A percentile compares a stretch with the other conserved stretches of the same genome.
Conservation (phyloP, 2,797 vertebrate species). For the Xenentodon cancila region DNA sequence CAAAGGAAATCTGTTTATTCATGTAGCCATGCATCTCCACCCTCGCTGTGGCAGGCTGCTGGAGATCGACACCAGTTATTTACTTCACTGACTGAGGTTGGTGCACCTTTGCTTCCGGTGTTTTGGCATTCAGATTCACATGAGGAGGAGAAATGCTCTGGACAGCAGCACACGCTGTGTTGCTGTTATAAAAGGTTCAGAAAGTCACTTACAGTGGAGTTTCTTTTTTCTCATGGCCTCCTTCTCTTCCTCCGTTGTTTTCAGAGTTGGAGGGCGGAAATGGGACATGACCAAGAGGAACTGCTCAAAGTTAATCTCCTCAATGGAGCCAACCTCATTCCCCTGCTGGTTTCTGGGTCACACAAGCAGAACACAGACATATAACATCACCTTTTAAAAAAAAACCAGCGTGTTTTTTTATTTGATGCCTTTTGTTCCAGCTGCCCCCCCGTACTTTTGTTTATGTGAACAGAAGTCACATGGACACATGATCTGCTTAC, state of each 20-base stretch:
- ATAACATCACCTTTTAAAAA: not conserved
- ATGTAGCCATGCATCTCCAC: not conserved
- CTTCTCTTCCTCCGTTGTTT: constrained; percentile 84
- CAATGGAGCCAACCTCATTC: constrained; percentile 58
- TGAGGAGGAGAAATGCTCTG: not conserved
- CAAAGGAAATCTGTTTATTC: no score
- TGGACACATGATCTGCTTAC: not conserved
- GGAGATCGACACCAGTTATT: no score
- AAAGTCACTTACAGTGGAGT: constrained; percentile 86
- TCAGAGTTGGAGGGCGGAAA: constrained; percentile 87
- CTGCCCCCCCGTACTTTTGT: not conserved
- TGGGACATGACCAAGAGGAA: constrained; percentile 95
- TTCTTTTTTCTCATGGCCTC: constrained; percentile 84
- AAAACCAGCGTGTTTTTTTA: not conserved
- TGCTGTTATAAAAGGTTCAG: not conserved
- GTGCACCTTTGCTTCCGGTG: not conserved
- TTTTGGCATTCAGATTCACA: not conserved
- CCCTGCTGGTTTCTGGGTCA: constrained; percentile 86
- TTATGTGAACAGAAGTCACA: constrained; percentile 8
- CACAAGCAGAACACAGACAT: not conserved
- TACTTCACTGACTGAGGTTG: no score
- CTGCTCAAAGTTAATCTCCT: constrained; percentile 91
- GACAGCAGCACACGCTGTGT: not conserved
- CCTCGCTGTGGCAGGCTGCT: no score
- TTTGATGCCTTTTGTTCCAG: not conserved